Conservation (phyloP, 2,888 invertebrate species). For the Pammene aurita region DNA sequence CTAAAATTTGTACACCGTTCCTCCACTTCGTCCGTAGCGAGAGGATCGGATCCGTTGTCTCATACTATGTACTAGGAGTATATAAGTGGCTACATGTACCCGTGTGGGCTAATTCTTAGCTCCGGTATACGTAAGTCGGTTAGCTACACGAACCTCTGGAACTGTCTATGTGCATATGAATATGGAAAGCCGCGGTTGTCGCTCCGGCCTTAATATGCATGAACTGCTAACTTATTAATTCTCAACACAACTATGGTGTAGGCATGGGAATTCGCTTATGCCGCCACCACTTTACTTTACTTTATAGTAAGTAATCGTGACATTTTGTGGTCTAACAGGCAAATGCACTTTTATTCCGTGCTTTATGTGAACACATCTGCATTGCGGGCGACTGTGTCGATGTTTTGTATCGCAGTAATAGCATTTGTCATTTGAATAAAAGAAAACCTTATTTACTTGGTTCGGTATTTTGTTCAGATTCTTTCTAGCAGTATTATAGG, state of each 20-base stretch:
- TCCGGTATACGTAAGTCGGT: slow-evolving; percentile 40
- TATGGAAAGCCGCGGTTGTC: slow-evolving; percentile 63
- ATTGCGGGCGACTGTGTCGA: slow-evolving; percentile 36
- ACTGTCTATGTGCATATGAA: slow-evolving; percentile 54
- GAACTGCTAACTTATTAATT: slow-evolving; percentile 70
- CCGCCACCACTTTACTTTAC: slow-evolving; percentile 46
- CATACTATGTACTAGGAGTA: slow-evolving; percentile 13
- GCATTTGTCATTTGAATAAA: slow-evolving; percentile 35
- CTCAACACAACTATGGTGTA: slow-evolving; percentile 58
- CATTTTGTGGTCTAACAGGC: slow-evolving; percentile 48
- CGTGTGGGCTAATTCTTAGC: slow-evolving; percentile 34
- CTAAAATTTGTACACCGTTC: slow-evolving; percentile 4
- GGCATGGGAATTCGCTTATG: slow-evolving; percentile 48
- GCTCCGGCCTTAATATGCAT: slow-evolving; percentile 65
- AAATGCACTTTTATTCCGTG: slow-evolving; percentile 44
- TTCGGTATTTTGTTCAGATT: slow-evolving; percentile 3
- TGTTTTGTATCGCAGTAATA: slow-evolving; percentile 28
- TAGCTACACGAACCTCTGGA: slow-evolving; percentile 40
- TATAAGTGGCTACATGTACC: slow-evolving; percentile 20
- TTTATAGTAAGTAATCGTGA: slow-evolving; percentile 46
- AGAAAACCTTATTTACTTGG: slow-evolving; percentile 14
- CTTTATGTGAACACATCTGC: slow-evolving; percentile 39
- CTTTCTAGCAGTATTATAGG: slow-evolving; percentile 45
- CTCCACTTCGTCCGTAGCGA: slow-evolving; percentile 1
- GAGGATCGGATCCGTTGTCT: slow-evolving; percentile 3